Conservation (phyloP, 2,888 invertebrate species). For the Sarcophaga carnaria region DNA sequence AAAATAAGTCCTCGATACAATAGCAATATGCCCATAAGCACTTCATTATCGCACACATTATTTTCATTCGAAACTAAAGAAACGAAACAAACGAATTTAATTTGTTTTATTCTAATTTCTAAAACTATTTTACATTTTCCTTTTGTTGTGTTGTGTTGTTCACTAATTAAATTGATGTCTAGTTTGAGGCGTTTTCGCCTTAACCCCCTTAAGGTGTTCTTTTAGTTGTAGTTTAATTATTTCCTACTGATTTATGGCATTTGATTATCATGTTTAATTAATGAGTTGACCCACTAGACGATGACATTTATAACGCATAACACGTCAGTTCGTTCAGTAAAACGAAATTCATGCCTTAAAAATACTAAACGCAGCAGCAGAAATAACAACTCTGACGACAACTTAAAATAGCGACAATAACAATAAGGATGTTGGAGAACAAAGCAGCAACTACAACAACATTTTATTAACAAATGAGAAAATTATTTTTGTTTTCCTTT, state of each 20-base stretch:
- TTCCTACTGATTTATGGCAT: constrained; percentile 70
- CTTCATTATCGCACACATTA: constrained; percentile 19
- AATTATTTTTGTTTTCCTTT: background rate
- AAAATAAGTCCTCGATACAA: background rate
- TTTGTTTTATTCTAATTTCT: background rate
- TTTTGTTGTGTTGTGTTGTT: constrained; percentile 18
- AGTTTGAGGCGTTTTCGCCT: constrained; percentile 41
- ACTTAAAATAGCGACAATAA: background rate
- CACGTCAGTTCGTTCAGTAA: constrained; percentile 56
- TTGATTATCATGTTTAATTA: constrained; percentile 72
- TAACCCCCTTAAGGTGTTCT: constrained; percentile 50
- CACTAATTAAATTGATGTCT: constrained; percentile 54
- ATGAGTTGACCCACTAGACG: constrained; percentile 69
- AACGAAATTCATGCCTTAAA: background rate
- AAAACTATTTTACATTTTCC: background rate
- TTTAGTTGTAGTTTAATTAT: constrained; percentile 63
- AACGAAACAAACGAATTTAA: background rate
- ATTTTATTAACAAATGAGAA: constrained; percentile 1
- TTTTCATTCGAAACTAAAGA: background rate
- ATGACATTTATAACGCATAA: constrained; percentile 69
- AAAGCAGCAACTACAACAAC: constrained; percentile 1
- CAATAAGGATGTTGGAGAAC: background rate
- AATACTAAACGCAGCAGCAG: background rate
- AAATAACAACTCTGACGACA: constrained; percentile 16
- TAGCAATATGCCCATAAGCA: constrained; percentile 25